Evolutionary conservation across 1,140 invertebrate genomes (phyloP), one percentile per base, ranked within the genome.

Genomic region (Cydia splendana): DNA sequence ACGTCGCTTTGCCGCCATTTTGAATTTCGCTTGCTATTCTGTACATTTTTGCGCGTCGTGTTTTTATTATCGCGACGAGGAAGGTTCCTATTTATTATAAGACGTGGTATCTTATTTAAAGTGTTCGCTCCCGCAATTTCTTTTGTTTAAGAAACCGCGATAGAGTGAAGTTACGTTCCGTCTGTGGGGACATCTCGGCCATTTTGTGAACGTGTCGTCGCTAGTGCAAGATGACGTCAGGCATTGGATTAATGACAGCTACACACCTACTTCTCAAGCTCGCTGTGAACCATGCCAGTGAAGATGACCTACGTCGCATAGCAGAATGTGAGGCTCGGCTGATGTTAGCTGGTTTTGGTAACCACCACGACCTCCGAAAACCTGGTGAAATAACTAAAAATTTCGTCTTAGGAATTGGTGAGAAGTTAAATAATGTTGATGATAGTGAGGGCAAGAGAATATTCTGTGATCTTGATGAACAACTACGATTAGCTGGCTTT

Each of bases 141-240:
- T 48, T 57, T 57, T n/a, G 53, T 18, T 4, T 57, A 57, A 57
- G n/a, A 57, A 18, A 57, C n/a, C n/a, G n/a, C 53, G n/a, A 4
- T 57, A 18, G 15, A 57, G 53, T 57, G 51, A 57, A 57, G 5
- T 57, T 57, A 18, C n/a, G n/a, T 20, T 18, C n/a, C n/a, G n/a
- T 57, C 2, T 18, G n/a, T 57, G n/a, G n/a, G n/a, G 2, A 57
- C 53, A 51, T n/a, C 13, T 18, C 53, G 53, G 53, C 53, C 53
- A 57, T 57, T 57, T 57, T 57, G 53, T 57, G n/a, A 57, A 57
- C 53, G 45, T 48, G 45, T 48, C 38, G 9, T 42, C 45, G 45
- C 45, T 48, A 48, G 45, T 48, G 45, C 10, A 57, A 57, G n/a
- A 18, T 57, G 15, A n/a, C 53, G n/a, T 18, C 53, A 57, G 15